Evolutionary conservation across 2,797 vertebrate species (phyloP), one percentile per base, ranked within the genome.

Genomic region (Kryptolebias ocellatus): DNA sequence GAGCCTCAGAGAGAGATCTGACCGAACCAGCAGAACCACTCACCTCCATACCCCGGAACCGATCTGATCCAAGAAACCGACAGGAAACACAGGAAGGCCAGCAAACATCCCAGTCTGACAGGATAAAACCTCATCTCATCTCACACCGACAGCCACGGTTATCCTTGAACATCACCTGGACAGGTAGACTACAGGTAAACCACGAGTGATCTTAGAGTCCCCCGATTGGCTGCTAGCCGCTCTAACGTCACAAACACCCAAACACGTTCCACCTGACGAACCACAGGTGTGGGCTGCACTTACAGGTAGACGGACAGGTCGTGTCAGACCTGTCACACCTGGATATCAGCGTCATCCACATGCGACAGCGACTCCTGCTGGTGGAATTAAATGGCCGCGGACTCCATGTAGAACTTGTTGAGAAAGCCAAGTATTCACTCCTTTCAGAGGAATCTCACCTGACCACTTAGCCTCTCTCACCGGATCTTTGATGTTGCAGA

Each of bases 41-140:
- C 54, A 92, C 92, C 90, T 63, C 20, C 67, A 39, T 68, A 31
- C 4, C 60, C 45, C 12, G 62, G 67, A 46, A 34, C 44, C 3
- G 70, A 45, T n/a, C 34, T 68, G 14, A 85, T 83, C 91, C 90
- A 90, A 3, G 68, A 72, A 0, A 79, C 1, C 0, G 81, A 75
- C 3, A 89, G 4, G 0, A 89, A 47, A 28, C 81, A 79, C 3
- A 20, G 68, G 12, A 78, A 4, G 39, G 9, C 69, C 45, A 89
- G 4, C 28, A 90, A 6, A 69, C 57, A 76, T 12, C 67, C 63
- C 63, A 72, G 2, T 44, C 64, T 89, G 1, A 77, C 5, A 67
- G 70, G 20, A 24, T 49, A 65, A 39, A 70, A 12, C 90, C 78
- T 90, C 88, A 92, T 91, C 28, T 90, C 86, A 87, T 78, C 47